phyloP scores from a whole-genome alignment of 2,797 vertebrate genomes.

The Enteromius viviparus region DNA sequence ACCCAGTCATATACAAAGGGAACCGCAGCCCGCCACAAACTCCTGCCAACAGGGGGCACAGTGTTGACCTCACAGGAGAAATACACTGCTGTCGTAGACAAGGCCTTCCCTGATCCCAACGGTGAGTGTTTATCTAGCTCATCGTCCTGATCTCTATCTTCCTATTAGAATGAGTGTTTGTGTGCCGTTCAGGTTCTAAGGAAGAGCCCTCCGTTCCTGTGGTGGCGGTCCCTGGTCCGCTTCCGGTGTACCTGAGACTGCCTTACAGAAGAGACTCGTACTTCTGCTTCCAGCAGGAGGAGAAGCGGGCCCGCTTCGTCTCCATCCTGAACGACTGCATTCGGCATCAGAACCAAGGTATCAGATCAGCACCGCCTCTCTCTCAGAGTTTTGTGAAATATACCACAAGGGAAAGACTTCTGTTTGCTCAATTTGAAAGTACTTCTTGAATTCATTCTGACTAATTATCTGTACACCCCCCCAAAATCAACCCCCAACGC shows the following conservation, averaged over 20 bases:
- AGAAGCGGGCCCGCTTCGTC: slow-evolving; percentile 76
- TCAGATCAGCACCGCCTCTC: neutral
- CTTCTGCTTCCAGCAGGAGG: slow-evolving; percentile 82
- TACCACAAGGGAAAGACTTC: neutral
- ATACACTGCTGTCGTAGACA: slow-evolving; percentile 82
- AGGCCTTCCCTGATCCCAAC: slow-evolving; percentile 81
- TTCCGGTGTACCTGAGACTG: slow-evolving; percentile 85
- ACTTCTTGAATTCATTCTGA: neutral
- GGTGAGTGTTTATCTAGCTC: slow-evolving; percentile 72
- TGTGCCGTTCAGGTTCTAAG: slow-evolving; percentile 69
- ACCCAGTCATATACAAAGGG: slow-evolving; percentile 83
- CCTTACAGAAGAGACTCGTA: slow-evolving; percentile 81
- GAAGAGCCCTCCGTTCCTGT: slow-evolving; percentile 76
- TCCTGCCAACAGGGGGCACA: slow-evolving; percentile 80
- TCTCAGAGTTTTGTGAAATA: neutral
- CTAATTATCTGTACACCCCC: neutral
- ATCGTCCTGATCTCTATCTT: slow-evolving; percentile 12
- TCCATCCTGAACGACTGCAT: slow-evolving; percentile 83
- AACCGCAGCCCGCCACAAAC: slow-evolving; percentile 75
- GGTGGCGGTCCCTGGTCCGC: slow-evolving; percentile 73
- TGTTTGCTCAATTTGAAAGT: neutral
- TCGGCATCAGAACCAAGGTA: slow-evolving; percentile 85
- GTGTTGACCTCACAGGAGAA: slow-evolving; percentile 84
- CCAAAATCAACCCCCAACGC: neutral
- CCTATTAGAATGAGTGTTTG: neutral